Evolutionary conservation across 2,113 vertebrate species (phyloP).

Genomic region (Clupea harengus): DNA sequence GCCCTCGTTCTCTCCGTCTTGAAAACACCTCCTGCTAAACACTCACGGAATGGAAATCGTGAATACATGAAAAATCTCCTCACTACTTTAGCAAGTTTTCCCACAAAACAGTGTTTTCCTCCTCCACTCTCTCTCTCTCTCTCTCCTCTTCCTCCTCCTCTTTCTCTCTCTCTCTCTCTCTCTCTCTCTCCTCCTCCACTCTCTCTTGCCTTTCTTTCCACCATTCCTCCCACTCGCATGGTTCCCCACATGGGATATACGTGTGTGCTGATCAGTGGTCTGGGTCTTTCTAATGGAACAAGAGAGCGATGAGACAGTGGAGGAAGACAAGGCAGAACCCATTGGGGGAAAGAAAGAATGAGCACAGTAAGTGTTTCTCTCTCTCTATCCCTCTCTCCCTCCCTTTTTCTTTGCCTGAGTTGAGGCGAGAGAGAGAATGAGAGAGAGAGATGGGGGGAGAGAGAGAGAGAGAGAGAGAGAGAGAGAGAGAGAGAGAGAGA

Average conservation of each 20-base stretch:
- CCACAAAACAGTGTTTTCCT: neutral
- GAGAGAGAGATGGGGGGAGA: neutral
- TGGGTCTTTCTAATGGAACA: neutral
- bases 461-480: neutral
- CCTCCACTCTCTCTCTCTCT: neutral
- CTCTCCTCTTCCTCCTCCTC: neutral
- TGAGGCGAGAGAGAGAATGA: neutral
- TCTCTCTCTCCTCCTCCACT: neutral
- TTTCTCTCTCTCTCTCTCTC: neutral
- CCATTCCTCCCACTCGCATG: neutral
- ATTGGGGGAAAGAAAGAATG: neutral
- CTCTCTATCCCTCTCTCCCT: neutral
- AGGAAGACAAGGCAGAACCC: neutral
- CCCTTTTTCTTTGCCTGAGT: neutral
- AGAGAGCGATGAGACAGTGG: neutral
- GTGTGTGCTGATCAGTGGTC: neutral
- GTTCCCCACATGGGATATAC: neutral
- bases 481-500: no score
- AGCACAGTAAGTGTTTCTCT: conserved; percentile 5
- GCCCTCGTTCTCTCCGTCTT: no score
- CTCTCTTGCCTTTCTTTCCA: neutral
- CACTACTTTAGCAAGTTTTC: neutral
- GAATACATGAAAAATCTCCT: neutral
- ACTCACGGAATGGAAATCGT: neutral
- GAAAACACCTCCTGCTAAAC: neutral